Evolutionary conservation across 2,113 vertebrate genomes (phyloP).

Genomic region (Alaudala cheleensis): DNA sequence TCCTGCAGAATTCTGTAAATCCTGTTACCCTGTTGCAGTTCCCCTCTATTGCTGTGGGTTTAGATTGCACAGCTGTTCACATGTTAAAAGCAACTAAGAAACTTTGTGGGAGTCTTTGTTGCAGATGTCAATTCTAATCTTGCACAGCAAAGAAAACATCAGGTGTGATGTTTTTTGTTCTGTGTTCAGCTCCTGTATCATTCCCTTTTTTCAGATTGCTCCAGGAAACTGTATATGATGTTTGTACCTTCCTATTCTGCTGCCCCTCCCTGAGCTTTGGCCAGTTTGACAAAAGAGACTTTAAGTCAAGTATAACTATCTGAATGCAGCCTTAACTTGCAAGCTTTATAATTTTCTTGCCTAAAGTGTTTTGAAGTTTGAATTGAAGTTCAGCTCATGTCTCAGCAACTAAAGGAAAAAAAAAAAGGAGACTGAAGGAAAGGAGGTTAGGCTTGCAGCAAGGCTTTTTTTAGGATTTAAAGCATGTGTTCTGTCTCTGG

Average conservation of each 20-base stretch:
- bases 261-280: not conserved
- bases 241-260: not conserved
- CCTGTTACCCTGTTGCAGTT: not conserved
- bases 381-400: not conserved
- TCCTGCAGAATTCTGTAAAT: not conserved
- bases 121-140: no score
- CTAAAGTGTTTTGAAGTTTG: not conserved
- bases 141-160: not conserved
- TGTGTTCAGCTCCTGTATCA: not conserved
- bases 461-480: not conserved
- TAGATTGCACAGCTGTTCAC: not conserved
- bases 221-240: not conserved
- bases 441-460: not conserved
- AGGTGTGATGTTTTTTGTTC: not conserved
- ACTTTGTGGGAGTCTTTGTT: not conserved
- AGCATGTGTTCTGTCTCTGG: not conserved
- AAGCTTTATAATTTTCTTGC: not conserved
- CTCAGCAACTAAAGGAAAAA: not conserved
- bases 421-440: not conserved
- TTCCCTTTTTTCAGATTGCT: not conserved
- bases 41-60: not conserved
- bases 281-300: not conserved
- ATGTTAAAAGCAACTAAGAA: not conserved
- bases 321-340: not conserved
- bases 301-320: not conserved